Conservation (phyloP, 1,140 invertebrate genomes). For the Neelides sp. region DNA sequence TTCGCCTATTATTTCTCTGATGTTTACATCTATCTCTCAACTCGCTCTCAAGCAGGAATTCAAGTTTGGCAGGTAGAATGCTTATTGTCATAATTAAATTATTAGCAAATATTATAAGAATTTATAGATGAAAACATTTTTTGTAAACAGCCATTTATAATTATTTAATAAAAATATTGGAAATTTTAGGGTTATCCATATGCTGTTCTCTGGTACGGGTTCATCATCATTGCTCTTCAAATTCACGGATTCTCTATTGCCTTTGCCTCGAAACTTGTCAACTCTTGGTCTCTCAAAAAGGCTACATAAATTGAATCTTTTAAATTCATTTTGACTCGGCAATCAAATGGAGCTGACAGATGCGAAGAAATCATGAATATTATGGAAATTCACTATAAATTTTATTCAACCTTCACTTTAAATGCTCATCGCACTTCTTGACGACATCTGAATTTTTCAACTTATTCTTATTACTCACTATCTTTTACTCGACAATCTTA, state of each 20-base stretch:
- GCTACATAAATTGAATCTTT: too few relatives aligned
- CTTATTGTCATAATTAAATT: neutral
- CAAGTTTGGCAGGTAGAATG: slow-evolving; percentile 61
- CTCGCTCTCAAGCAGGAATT: slow-evolving; percentile 52
- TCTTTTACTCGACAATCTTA: too few relatives aligned
- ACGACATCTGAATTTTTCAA: too few relatives aligned
- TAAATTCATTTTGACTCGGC: too few relatives aligned
- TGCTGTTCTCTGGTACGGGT: slow-evolving; percentile 85
- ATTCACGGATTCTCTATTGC: slow-evolving; percentile 80
- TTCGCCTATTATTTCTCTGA: slow-evolving; percentile 68
- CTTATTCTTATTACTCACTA: too few relatives aligned
- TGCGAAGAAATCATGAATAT: too few relatives aligned
- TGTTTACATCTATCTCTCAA: slow-evolving; percentile 62
- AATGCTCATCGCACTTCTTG: too few relatives aligned
- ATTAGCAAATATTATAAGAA: neutral
- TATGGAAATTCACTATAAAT: too few relatives aligned
- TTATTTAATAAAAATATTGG: slow-evolving; percentile 3
- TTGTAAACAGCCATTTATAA: neutral
- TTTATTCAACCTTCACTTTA: too few relatives aligned
- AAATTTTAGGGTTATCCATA: slow-evolving; percentile 72
- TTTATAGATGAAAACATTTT: neutral
- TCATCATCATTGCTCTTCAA: slow-evolving; percentile 74
- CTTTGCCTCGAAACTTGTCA: slow-evolving; percentile 73
- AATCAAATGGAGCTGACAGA: too few relatives aligned
- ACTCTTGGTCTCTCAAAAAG: slow-evolving; percentile 72